Base-by-base conservation (phyloP, 2,888 invertebrate species). In the Tenthredo mesomela region DNA sequence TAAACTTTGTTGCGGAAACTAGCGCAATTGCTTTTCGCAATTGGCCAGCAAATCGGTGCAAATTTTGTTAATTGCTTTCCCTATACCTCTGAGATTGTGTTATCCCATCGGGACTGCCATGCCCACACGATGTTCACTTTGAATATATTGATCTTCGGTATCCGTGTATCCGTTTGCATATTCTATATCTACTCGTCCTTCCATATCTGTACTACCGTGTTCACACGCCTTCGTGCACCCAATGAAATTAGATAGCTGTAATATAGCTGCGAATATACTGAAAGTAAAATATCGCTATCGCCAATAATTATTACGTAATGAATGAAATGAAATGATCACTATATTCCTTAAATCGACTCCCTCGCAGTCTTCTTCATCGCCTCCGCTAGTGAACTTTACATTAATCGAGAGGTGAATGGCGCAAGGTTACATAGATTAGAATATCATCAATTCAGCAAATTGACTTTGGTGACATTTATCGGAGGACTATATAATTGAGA, bases 61-160 rank as follows among this genome's bases (percentile, higher is more conserved):
- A 77, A 54, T 77, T 54, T 77, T 4, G 77, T 77, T 77, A 47
- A 77, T 54, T 77, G 29, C 40, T 77, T 77, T 77, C 21, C 71
- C 71, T 43, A 67, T 33, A 47, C 18, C 54, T 77, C 54, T 29
- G 15, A 77, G 77, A 77, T 54, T 77, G 54, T 37, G 47, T 77
- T 77, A 77, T 47, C 54, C 77, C 29, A 77, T 33, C 12, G 50
- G 77, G n/a, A 54, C 25, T 54, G 50, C 50, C 10, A 33, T 47
- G 29, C 18, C 18, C 9, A 18, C n/a, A 33, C 54, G 33, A 54
- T 18, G 15, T 33, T 73, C 43, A 43, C 71, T 73, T 21, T 43
- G 71, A 73, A 73, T 73, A 73, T 29, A 73, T 73, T 10, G 71
- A 73, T 73, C 21, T 73, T 43, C 43, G 40, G 21, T 73, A 73